Evolutionary conservation across 2,888 invertebrate species (phyloP).

Genomic region (Linyphia triangularis): DNA sequence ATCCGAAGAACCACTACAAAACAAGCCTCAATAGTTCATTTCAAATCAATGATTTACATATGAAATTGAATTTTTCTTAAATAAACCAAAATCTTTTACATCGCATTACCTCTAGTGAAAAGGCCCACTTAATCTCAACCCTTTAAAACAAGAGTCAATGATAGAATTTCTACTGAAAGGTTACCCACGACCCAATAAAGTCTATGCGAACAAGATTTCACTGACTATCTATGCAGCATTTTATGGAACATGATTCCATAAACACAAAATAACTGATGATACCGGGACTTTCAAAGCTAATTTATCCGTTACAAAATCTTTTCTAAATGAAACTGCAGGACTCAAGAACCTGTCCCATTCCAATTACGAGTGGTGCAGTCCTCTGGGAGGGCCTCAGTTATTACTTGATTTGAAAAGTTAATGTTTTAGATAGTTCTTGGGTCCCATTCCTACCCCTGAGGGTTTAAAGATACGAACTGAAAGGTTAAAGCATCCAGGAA

Average conservation of each 20-base stretch:
- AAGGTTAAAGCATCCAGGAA: slow-evolving; percentile 17
- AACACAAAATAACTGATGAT: not conserved
- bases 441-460: not conserved
- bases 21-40: too few relatives aligned
- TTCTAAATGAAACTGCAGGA: not conserved
- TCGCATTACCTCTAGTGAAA: too few relatives aligned
- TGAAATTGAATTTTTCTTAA: too few relatives aligned
- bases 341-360: slow-evolving; percentile 30
- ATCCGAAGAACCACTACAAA: too few relatives aligned
- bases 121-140: too few relatives aligned
- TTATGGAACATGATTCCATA: not conserved
- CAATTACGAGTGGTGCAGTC: slow-evolving; percentile 28
- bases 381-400: slow-evolving; percentile 24
- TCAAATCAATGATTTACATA: too few relatives aligned
- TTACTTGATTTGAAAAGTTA: slow-evolving; percentile 46
- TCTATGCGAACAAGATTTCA: not conserved
- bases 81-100: too few relatives aligned
- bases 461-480: slow-evolving; percentile 11
- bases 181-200: not conserved
- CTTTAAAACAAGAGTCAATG: not conserved
- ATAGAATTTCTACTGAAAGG: not conserved
- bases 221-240: not conserved
- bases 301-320: slow-evolving; percentile 6
- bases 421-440: slow-evolving; percentile 1
- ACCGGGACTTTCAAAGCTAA: not conserved